A percentile compares a stretch with the other conserved stretches of the same genome.
These are phyloP conservation scores for Drosophila mimetica DNA, from an alignment of 2,888 invertebrate genomes.

Conservation along the genomic window DNA sequence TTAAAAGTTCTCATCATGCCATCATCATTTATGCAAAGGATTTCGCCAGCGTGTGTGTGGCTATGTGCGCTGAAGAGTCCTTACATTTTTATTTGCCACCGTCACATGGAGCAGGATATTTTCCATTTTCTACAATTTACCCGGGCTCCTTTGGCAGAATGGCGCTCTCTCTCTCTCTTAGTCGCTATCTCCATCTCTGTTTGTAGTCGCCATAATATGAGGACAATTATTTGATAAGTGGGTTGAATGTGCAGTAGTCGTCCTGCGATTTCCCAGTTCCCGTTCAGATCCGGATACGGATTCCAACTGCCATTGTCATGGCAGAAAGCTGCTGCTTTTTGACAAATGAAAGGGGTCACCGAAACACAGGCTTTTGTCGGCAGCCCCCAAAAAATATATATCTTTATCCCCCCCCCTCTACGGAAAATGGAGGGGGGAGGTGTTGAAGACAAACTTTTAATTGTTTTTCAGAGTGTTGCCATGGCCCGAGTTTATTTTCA, in stretches of 20 bases:
- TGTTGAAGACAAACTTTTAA: slow-evolving; percentile 73
- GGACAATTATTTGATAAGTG: slow-evolving; percentile 81
- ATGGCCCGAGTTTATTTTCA: slow-evolving; percentile 24
- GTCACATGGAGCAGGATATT: slow-evolving; percentile 58
- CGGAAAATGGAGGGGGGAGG: slow-evolving; percentile 27
- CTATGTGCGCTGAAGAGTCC: slow-evolving; percentile 44
- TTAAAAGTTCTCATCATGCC: slow-evolving; percentile 80
- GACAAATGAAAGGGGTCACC: slow-evolving; percentile 66
- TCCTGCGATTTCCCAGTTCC: slow-evolving; percentile 9
- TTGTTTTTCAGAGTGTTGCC: slow-evolving; percentile 63
- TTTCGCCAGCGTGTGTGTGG: slow-evolving; percentile 45
- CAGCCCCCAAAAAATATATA: slow-evolving; percentile 22
- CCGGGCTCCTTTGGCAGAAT: slow-evolving; percentile 43
- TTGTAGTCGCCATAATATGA: slow-evolving; percentile 65
- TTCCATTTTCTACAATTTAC: slow-evolving; percentile 65
- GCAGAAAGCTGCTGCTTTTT: slow-evolving; percentile 41
- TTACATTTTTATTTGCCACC: slow-evolving; percentile 80
- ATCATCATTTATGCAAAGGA: slow-evolving; percentile 81
- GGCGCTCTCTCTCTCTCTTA: slow-evolving; percentile 17
- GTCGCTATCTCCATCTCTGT: slow-evolving; percentile 34
- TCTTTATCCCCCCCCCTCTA: background rate
- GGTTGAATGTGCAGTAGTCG: slow-evolving; percentile 49
- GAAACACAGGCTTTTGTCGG: slow-evolving; percentile 46
- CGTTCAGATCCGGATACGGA: slow-evolving; percentile 1
- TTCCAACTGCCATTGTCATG: slow-evolving; percentile 48